A percentile compares a stretch with the other conserved stretches of the same genome.
phyloP scores from a whole-genome alignment of 64 coral and sea anemone species.

The Montipora foliosa region DNA sequence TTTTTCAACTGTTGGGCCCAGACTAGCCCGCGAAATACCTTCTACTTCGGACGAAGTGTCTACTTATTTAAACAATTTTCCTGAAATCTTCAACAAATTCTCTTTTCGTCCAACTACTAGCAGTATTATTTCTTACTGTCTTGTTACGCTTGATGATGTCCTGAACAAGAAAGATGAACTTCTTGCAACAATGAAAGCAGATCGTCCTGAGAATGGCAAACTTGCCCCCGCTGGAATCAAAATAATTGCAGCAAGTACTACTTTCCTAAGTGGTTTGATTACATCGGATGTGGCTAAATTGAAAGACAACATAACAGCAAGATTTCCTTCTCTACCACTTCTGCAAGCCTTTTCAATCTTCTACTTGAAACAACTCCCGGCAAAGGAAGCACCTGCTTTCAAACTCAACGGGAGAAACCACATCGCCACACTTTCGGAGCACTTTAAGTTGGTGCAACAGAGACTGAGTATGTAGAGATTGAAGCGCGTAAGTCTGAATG shows the following conservation, averaged over 20 bases:
- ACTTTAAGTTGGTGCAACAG: neutral
- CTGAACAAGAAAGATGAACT: slow-evolving; percentile 57
- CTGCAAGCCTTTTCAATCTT: no score
- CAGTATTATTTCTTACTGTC: slow-evolving; percentile 57
- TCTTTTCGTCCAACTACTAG: neutral
- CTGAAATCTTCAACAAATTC: no score
- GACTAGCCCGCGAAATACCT: no score
- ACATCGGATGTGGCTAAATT: no score
- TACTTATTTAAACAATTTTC: no score
- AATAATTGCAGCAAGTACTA: neutral
- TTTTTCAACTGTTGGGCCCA: no score
- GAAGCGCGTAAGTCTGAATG: slow-evolving; percentile 42
- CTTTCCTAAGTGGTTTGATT: no score
- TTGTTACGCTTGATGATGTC: slow-evolving; percentile 56
- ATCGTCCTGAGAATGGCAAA: slow-evolving; percentile 54
- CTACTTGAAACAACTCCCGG: neutral
- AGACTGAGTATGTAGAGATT: slow-evolving; percentile 13
- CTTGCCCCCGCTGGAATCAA: slow-evolving; percentile 44
- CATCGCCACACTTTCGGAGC: slow-evolving; percentile 5
- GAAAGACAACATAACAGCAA: no score
- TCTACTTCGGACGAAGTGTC: no score
- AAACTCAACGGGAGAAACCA: slow-evolving; percentile 3
- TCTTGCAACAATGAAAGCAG: slow-evolving; percentile 47
- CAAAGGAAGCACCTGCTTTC: slow-evolving; percentile 19
- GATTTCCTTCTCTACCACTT: no score